Evolutionary conservation across 2,888 invertebrate genomes (phyloP).

Genomic region (Odontocolon sp.): DNA sequence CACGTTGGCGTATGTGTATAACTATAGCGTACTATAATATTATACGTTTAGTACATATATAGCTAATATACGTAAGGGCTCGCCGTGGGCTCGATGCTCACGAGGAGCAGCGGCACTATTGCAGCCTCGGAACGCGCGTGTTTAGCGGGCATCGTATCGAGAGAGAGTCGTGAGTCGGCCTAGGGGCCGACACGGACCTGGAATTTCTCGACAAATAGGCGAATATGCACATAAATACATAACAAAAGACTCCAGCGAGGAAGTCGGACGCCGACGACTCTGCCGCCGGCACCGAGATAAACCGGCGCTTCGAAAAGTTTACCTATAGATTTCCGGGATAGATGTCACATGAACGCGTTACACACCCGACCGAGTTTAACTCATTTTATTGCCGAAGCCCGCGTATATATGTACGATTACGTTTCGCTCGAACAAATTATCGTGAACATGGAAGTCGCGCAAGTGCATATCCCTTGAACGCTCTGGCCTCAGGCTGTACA

Average conservation of each 20-base stretch:
- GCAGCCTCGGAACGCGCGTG: neutral
- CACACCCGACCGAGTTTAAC: conserved; percentile 40
- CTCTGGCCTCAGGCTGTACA: neutral
- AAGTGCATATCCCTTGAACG: too few relatives aligned
- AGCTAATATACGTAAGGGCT: conserved; percentile 17
- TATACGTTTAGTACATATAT: conserved; percentile 22
- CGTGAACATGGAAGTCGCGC: neutral
- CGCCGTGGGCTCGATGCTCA: conserved; percentile 67
- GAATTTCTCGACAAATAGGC: conserved; percentile 76
- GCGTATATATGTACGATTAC: conserved; percentile 41
- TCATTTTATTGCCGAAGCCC: conserved; percentile 55
- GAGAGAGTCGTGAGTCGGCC: conserved; percentile 70
- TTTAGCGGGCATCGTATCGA: conserved; percentile 22
- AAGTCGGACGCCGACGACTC: conserved; percentile 56
- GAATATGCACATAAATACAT: conserved; percentile 76
- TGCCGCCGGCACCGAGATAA: conserved; percentile 13
- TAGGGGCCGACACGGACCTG: conserved; percentile 71
- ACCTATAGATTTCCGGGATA: conserved; percentile 48
- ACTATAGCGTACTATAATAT: neutral
- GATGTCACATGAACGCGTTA: conserved; percentile 44
- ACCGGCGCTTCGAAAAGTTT: conserved; percentile 19
- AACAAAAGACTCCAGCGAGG: conserved; percentile 68
- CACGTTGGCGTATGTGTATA: conserved; percentile 34
- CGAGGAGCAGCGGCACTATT: too few relatives aligned
- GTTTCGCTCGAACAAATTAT: neutral